Percentiles rank a stretch among this genome's conserved stretches.
phyloP scores from a whole-genome alignment of 2,888 invertebrate genomes.

The Alsophila aescularia region DNA sequence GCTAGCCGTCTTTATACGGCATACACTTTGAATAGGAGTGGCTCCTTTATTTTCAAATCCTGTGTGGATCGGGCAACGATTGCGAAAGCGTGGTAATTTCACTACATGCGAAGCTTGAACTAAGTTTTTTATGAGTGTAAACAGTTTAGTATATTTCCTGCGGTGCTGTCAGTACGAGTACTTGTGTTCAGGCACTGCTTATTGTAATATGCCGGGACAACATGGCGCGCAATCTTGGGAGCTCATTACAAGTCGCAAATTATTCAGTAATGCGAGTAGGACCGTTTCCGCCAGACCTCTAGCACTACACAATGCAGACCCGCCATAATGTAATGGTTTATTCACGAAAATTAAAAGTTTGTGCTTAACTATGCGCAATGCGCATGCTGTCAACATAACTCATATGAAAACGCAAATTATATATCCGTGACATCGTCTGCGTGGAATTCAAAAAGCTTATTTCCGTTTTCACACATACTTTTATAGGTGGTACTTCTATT shows the following conservation, averaged over 20 bases:
- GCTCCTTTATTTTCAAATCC: slow-evolving; percentile 5
- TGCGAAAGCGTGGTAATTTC: slow-evolving; percentile 3
- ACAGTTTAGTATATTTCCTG: not conserved
- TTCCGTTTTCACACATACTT: too few relatives aligned
- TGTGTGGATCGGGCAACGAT: not conserved
- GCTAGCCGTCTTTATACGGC: not conserved
- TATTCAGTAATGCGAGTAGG: slow-evolving; percentile 10
- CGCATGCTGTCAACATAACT: too few relatives aligned
- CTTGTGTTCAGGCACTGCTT: too few relatives aligned
- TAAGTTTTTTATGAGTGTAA: slow-evolving; percentile 3
- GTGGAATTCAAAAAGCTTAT: too few relatives aligned
- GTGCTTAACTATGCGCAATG: too few relatives aligned
- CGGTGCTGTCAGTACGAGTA: too few relatives aligned
- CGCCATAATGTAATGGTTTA: not conserved
- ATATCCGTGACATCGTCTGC: too few relatives aligned
- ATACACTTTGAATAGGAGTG: slow-evolving; percentile 6
- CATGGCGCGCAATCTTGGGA: not conserved
- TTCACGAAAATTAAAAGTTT: too few relatives aligned
- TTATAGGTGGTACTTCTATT: too few relatives aligned
- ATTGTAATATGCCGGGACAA: not conserved
- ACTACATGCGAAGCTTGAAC: slow-evolving; percentile 2
- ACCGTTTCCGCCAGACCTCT: not conserved
- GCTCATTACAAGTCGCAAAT: slow-evolving; percentile 18
- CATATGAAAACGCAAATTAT: too few relatives aligned
- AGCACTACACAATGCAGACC: not conserved